Conservation (phyloP, 1,140 invertebrate species). For the Polyergus mexicanus region DNA sequence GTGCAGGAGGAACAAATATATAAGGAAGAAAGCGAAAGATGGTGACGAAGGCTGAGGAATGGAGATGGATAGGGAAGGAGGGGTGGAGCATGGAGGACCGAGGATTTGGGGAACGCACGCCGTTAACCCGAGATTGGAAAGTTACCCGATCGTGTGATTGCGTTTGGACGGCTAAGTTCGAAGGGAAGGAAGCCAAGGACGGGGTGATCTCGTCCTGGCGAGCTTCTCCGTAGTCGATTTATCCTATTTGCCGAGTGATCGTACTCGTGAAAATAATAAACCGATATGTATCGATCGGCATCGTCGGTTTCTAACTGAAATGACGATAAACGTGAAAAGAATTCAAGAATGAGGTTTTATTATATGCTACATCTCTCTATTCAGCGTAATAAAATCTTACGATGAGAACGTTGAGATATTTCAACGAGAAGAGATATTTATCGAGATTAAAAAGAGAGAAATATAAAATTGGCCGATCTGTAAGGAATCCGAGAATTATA, state of each 20-base stretch:
- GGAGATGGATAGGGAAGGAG: background rate
- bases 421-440: conserved; percentile 11
- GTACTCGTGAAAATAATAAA: conserved; percentile 58
- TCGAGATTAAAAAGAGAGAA: conserved; percentile 5
- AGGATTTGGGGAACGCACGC: conserved; percentile 67
- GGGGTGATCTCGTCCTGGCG: conserved; percentile 37
- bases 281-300: conserved; percentile 30
- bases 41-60: conserved; percentile 4
- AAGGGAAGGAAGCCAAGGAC: conserved; percentile 63
- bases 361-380: conserved; percentile 20
- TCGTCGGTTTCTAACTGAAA: conserved; percentile 25
- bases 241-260: conserved; percentile 46
- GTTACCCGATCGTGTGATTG: conserved; percentile 82
- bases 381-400: conserved; percentile 25
- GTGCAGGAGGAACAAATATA: conserved; percentile 8
- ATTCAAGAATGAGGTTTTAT: conserved; percentile 48
- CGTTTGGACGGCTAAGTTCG: conserved; percentile 72
- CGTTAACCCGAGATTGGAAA: conserved; percentile 80
- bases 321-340: background rate
- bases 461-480: background rate
- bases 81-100: background rate
- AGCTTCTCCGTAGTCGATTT: conserved; percentile 14
- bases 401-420: background rate
- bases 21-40: conserved; percentile 11
- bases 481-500: conserved; percentile 7